These are phyloP conservation scores for Tipula confusa DNA, from an alignment of 2,888 invertebrate genomes.

Conservation along the genomic window DNA sequence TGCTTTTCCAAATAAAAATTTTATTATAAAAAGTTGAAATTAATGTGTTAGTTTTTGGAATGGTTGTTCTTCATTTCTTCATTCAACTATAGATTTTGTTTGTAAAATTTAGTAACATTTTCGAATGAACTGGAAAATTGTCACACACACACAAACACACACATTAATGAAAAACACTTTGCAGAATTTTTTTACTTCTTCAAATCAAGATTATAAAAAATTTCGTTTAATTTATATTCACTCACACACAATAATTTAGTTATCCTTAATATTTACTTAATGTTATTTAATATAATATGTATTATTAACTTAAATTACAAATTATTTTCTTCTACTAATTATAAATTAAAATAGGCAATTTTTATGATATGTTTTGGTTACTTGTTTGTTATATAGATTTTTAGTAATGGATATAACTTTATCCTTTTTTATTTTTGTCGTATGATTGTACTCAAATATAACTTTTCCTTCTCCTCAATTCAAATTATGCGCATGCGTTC, in stretches of 20 bases:
- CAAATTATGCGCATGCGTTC: not conserved
- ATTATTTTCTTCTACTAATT: not conserved
- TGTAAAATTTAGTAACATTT: not conserved
- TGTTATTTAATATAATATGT: too few species aligned
- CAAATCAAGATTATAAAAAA: not conserved
- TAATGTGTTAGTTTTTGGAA: not conserved
- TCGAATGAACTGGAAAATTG: not conserved
- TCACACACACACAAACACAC: too few species aligned
- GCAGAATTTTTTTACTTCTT: not conserved
- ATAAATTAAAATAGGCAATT: conserved; percentile 20
- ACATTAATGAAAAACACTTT: not conserved
- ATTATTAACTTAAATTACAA: not conserved
- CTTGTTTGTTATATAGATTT: not conserved
- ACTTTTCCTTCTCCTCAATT: not conserved
- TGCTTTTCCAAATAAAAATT: not conserved
- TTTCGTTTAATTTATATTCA: not conserved
- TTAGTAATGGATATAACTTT: not conserved
- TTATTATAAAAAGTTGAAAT: not conserved
- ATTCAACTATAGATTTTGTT: not conserved
- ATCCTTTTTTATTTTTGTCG: conserved; percentile 16
- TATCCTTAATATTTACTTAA: not conserved
- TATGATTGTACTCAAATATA: not conserved
- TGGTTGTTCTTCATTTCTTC: not conserved
- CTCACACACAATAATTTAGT: not conserved
- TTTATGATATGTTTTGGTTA: conserved; percentile 9